Evolutionary conservation across 2,888 invertebrate species (phyloP), one percentile per base, ranked within the genome.

Genomic region (Lasioglossum vierecki): DNA sequence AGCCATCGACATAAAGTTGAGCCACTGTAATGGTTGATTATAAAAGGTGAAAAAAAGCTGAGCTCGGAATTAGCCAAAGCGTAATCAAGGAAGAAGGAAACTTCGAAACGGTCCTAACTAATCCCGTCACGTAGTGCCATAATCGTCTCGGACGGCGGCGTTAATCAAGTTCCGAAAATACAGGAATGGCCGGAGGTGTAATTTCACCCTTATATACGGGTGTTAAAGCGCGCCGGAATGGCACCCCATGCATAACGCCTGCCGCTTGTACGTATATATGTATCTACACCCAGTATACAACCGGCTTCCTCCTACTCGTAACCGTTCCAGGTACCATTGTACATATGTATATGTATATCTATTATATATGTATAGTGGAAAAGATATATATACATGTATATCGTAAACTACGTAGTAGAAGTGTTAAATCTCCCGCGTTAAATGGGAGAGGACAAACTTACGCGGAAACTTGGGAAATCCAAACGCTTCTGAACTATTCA

Each of bases 81-180:
- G 57, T 76, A 82, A 82, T 79, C 80, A 57, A 76, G 72, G 84
- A 80, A 85, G 82, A 79, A 79, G 85, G 76, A 83, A 79, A 82
- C 68, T 88, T 81, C 80, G 76, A 39, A 85, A 79, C 84, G 86
- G 72, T 75, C 76, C 83, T 73, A 84, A 88, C 88, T 90, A 89
- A 89, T 89, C 90, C 86, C 88, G 87, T 91, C 87, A 84, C 88
- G 85, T 84, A 88, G 76, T 82, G 87, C 88, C 85, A 91, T 91
- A 91, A 91, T 90, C 91, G 90, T 90, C 85, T 86, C 84, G 88
- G 86, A 90, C 86, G 87, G 82, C 86, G 78, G 84, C 88, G 91
- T 92, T 93, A 92, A 93, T 93, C 90, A 92, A 92, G 91, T 93
- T 92, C 91, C 88, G 91, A 92, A 93, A 93, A 93, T 90, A 90